Evolutionary conservation across 2,888 invertebrate species (phyloP), one percentile per base, ranked within the genome.

Genomic region (Lithophane socia): DNA sequence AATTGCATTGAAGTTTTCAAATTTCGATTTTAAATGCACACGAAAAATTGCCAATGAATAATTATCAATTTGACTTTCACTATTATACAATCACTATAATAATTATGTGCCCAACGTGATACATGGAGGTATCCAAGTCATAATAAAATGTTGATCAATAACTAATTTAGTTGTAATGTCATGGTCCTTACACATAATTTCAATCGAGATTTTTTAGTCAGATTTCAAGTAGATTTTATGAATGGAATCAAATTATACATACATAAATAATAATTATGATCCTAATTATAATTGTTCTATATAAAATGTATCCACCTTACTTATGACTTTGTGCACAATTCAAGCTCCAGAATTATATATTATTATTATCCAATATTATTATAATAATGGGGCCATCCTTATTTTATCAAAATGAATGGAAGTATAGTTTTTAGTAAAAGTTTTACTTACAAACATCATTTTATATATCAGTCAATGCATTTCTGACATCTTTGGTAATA

Each of bases 61-160:
- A 84, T 72, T 80, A 79, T 81, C 79, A 79, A 90, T 91, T 93
- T 93, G 93, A 94, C 93, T 93, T 93, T 90, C 93, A 93, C 93
- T 87, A 83, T 88, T 90, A 90, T 91, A 92, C 91, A 91, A 92
- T 90, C 87, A 87, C 90, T 89, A 91, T 90, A 92, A 91, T 92
- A 91, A 90, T 91, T 90, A 93, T 90, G 91, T 92, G 92, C 92
- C 90, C 92, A 92, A 92, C 91, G 89, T 90, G 93, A 91, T 92
- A 92, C 91, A 89, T 86, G 77, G 64, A 86, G 84, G 90, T 92
- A 93, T 92, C 91, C 88, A 90, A 92, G 92, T 93, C 92, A 93
- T 91, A 93, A 92, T 93, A 95, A 95, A 96, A 96, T 96, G 96
- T 96, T 96, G 96, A 96, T 96, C 96, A 95, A 94, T 94, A 93